Conservation (phyloP, 2,888 invertebrate species). For the Ectropis crepuscularia region DNA sequence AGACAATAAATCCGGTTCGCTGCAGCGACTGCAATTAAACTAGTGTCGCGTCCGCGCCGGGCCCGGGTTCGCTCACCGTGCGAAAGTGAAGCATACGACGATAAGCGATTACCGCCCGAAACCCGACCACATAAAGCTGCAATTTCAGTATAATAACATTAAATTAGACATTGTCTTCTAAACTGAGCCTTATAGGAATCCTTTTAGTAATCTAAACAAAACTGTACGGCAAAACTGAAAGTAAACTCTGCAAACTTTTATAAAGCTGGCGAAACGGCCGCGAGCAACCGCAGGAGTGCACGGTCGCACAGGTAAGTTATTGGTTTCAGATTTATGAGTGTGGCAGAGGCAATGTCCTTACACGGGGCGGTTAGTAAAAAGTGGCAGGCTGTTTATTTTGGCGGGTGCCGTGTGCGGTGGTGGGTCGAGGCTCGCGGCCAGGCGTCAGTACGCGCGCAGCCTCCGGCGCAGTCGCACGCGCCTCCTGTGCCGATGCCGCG, state of each 20-base stretch:
- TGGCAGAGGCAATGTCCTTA: slow-evolving; percentile 50
- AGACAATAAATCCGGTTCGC: slow-evolving; percentile 83
- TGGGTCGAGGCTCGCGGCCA: slow-evolving; percentile 30
- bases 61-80: slow-evolving; percentile 77
- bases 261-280: background rate
- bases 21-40: slow-evolving; percentile 81
- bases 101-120: slow-evolving; percentile 34
- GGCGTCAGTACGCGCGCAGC: slow-evolving; percentile 73
- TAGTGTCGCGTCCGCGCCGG: slow-evolving; percentile 68
- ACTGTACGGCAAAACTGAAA: slow-evolving; percentile 2
- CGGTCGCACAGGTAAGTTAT: slow-evolving; percentile 35
- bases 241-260: background rate
- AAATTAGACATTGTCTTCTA: background rate
- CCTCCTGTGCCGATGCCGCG: slow-evolving; percentile 60
- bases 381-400: slow-evolving; percentile 48
- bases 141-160: slow-evolving; percentile 12
- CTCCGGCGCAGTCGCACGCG: slow-evolving; percentile 76
- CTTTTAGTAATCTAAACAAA: background rate
- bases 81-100: slow-evolving; percentile 77
- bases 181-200: background rate
- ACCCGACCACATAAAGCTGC: slow-evolving; percentile 28
- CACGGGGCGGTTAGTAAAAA: slow-evolving; percentile 46
- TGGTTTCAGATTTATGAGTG: slow-evolving; percentile 43
- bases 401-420: slow-evolving; percentile 36
- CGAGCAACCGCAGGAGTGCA: slow-evolving; percentile 11